A percentile compares a stretch with the other conserved stretches of the same genome.
These are phyloP conservation scores for Pseudolaguvia tuberculata DNA, from an alignment of 2,113 vertebrate species.

Conservation along the genomic window DNA sequence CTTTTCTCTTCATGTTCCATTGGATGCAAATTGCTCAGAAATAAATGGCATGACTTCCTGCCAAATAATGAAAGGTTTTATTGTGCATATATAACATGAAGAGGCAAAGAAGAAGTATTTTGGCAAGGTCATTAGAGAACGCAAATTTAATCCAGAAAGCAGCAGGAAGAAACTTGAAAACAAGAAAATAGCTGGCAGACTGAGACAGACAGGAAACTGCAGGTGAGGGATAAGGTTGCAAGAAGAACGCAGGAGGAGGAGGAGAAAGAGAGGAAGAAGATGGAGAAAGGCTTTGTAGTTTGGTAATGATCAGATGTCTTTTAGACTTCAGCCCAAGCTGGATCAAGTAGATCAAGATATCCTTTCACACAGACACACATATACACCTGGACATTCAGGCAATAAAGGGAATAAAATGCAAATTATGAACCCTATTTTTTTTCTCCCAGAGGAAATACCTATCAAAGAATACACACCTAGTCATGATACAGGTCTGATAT, in stretches of 20 bases:
- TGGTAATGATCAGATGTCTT: constrained; percentile 27
- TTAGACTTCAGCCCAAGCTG: constrained; percentile 1
- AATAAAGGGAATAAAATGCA: not conserved
- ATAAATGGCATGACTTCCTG: not conserved
- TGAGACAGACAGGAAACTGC: not conserved
- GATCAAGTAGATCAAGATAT: constrained; percentile 9
- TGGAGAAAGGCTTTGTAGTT: constrained; percentile 21
- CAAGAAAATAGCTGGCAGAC: constrained; percentile 4
- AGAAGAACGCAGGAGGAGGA: not conserved
- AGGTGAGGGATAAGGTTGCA: constrained; percentile 29
- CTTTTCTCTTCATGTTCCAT: too few species aligned
- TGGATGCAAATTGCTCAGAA: not conserved
- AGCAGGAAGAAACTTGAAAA: constrained; percentile 15
- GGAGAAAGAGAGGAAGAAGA: constrained; percentile 7
- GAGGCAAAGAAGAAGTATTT: not conserved
- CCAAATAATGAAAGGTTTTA: not conserved
- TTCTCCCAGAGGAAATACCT: not conserved
- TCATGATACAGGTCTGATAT: not conserved
- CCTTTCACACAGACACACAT: not conserved
- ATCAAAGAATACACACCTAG: not conserved
- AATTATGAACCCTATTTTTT: not conserved
- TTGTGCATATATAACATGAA: constrained; percentile 12
- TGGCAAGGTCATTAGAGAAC: constrained; percentile 2
- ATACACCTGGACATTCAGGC: constrained; percentile 14
- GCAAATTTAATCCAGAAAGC: constrained; percentile 5